A percentile compares a stretch with the other conserved stretches of the same genome.
Evolutionary conservation across 1,140 invertebrate species (phyloP).

Genomic region (Penaeus japonicus): DNA sequence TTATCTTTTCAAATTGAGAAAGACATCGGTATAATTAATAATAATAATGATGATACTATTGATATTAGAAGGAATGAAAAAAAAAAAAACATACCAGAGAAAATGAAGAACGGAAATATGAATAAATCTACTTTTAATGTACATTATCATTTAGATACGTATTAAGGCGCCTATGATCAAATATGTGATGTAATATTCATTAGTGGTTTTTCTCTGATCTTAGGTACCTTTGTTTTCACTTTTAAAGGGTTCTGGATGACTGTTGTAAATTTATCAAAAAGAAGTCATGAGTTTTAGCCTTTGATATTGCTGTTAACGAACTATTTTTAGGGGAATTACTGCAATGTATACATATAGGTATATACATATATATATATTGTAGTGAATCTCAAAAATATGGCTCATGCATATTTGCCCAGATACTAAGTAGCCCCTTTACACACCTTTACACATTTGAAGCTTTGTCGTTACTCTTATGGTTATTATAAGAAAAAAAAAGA

Average conservation of each 20-base stretch:
- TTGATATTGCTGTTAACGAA: slow-evolving; percentile 51
- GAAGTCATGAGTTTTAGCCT: slow-evolving; percentile 27
- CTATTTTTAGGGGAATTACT: slow-evolving; percentile 52
- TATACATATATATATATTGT: slow-evolving; percentile 14
- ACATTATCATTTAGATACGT: slow-evolving; percentile 39
- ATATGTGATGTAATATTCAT: slow-evolving; percentile 51
- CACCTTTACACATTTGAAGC: slow-evolving; percentile 44
- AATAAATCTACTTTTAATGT: slow-evolving; percentile 41
- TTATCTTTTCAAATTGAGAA: slow-evolving; percentile 45
- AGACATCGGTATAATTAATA: slow-evolving; percentile 20
- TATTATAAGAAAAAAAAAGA: too few relatives aligned
- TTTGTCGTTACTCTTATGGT: slow-evolving; percentile 38
- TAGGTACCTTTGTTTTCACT: slow-evolving; percentile 45
- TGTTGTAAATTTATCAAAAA: slow-evolving; percentile 52
- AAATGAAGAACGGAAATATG: too few relatives aligned
- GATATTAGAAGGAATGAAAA: too few relatives aligned
- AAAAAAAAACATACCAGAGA: too few relatives aligned
- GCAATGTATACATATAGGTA: slow-evolving; percentile 15
- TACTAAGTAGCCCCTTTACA: slow-evolving; percentile 39
- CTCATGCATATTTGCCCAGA: slow-evolving; percentile 55
- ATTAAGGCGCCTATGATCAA: slow-evolving; percentile 50
- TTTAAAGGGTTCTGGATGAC: slow-evolving; percentile 47
- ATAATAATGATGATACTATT: too few relatives aligned
- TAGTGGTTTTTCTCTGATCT: slow-evolving; percentile 51
- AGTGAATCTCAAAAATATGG: slow-evolving; percentile 43